These are phyloP conservation scores for Episyrphus balteatus DNA, from an alignment of 1,140 invertebrate genomes.

Conservation along the genomic window DNA sequence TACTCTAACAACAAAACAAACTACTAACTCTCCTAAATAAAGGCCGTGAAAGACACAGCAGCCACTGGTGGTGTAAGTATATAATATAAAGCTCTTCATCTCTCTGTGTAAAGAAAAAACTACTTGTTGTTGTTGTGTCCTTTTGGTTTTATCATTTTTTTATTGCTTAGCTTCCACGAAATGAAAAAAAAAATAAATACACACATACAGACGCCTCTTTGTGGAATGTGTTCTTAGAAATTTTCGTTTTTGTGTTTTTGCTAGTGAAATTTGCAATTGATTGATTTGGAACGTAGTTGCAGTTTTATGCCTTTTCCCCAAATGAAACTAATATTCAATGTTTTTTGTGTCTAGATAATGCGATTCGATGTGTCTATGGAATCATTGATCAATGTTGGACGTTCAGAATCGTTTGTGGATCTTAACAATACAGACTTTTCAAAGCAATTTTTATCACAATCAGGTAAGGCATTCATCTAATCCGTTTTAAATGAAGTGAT, in stretches of 20 bases:
- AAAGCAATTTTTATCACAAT: constrained; percentile 14
- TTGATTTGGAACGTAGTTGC: constrained; percentile 8
- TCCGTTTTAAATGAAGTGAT: background rate
- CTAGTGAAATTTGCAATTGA: background rate
- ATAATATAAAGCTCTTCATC: constrained; percentile 6
- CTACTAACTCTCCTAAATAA: constrained; percentile 7
- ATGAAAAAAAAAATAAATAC: too few relatives aligned
- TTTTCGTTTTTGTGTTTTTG: background rate
- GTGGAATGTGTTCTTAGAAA: too few relatives aligned
- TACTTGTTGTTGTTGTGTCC: background rate
- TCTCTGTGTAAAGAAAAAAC: background rate
- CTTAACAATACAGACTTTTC: constrained; percentile 44
- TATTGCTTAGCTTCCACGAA: constrained; percentile 1
- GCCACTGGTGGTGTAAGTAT: constrained; percentile 40
- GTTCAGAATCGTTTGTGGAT: constrained; percentile 74
- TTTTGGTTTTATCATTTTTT: background rate
- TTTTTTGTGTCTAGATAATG: constrained; percentile 53
- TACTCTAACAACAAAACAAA: background rate
- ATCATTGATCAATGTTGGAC: constrained; percentile 53
- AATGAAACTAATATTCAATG: constrained; percentile 28
- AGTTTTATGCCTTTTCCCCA: background rate
- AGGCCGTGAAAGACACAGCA: constrained; percentile 39
- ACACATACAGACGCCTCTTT: background rate
- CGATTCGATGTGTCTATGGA: constrained; percentile 65
- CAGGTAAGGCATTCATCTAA: constrained; percentile 13